Evolutionary conservation across 2,888 invertebrate genomes (phyloP).

Genomic region (Harpagoxenus sublaevis): DNA sequence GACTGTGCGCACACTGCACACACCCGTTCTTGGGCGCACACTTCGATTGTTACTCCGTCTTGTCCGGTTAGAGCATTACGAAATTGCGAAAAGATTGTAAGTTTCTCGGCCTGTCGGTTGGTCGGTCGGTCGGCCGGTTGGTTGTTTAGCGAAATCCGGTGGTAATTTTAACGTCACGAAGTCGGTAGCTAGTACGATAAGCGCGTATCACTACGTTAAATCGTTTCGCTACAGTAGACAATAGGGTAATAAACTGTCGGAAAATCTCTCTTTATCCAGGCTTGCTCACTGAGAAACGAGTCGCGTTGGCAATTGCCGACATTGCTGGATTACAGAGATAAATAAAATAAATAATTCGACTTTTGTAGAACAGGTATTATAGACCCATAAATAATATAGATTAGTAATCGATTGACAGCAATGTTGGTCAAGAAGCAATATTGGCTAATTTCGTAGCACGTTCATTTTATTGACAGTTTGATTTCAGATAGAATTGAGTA

Average conservation of each 20-base stretch:
- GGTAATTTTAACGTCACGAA: constrained; percentile 33
- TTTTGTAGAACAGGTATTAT: background rate
- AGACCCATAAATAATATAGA: background rate
- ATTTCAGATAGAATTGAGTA: background rate
- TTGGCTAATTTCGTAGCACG: background rate
- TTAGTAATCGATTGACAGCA: background rate
- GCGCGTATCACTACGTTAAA: constrained; percentile 26
- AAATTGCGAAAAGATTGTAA: constrained; percentile 11
- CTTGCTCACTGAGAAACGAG: constrained; percentile 21
- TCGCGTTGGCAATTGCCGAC: constrained; percentile 27
- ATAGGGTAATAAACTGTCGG: constrained; percentile 45
- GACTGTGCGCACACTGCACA: constrained; percentile 45
- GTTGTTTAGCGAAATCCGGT: constrained; percentile 26
- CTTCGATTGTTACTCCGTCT: constrained; percentile 50
- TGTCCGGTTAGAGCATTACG: background rate
- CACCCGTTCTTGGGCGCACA: constrained; percentile 48
- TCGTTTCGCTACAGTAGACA: constrained; percentile 41
- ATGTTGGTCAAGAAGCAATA: background rate
- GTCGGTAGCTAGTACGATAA: constrained; percentile 38
- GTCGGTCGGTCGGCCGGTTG: background rate
- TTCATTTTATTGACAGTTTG: background rate
- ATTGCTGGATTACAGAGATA: background rate
- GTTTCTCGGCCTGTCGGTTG: background rate
- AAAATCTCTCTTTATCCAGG: constrained; percentile 24
- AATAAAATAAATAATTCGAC: background rate